Evolutionary conservation across 1,140 invertebrate species (phyloP), one percentile per base, ranked within the genome.

Genomic region (Bombus huntii): DNA sequence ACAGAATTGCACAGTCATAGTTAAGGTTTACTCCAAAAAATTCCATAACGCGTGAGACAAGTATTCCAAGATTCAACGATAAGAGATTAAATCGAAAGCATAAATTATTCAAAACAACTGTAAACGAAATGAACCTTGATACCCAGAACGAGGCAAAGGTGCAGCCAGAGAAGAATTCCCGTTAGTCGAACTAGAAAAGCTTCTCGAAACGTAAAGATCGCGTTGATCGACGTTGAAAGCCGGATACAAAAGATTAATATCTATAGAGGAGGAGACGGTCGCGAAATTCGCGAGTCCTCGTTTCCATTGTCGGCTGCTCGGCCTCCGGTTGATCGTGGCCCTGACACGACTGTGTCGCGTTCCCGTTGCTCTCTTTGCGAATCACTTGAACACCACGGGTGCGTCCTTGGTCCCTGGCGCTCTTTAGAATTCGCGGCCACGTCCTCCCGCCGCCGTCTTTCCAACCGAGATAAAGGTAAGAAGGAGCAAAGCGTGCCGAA

Each of bases 361-460:
- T 83, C 82, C 74, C 85, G 81, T 89, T 92, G 90, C 88, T 91
- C 87, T 87, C 89, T 90, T 92, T 90, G 87, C 88, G 76, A 91
- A 90, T 91, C 87, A 83, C 65, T 74, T 72, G 68, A 88, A 84
- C 86, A 83, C 86, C 79, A 74, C 90, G 77, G 75, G 81, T 80
- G 72, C 82, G 92, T 93, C 92, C 93, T 92, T 93, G 92, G 92
- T 93, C 86, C 88, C 89, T 75, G 76, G 39, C 75, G 86, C 82
- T 90, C 85, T 90, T 88, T 90, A 88, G 86, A 80, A 91, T 87
- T 91, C 87, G 89, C 89, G 85, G 86, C 34, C 76, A 83, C 88
- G 80, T 82, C 77, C 83, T 87, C 83, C 42, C 59, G 47, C 44
- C 71, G 75, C 86, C 39, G 66, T 44, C 86, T 87, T 72, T 85